A percentile compares a stretch with the other conserved stretches of the same genome.
Evolutionary conservation across 2,113 vertebrate species (phyloP).

Genomic region (Apus apus): DNA sequence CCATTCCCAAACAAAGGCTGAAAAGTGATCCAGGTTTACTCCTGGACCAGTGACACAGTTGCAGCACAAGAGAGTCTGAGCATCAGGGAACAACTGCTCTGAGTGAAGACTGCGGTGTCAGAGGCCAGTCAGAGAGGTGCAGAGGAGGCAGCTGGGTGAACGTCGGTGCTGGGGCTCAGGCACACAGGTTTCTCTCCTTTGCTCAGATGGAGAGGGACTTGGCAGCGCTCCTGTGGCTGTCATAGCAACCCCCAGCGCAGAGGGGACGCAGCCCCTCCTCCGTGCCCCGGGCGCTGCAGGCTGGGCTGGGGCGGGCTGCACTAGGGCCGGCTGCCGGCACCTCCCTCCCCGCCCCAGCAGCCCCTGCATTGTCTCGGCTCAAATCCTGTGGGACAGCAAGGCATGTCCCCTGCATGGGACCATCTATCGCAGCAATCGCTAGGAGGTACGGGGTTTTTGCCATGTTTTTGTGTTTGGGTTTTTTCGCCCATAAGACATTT

Average conservation of each 20-base stretch:
- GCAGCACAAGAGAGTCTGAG: background rate
- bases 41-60: background rate
- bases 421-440: background rate
- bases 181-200: background rate
- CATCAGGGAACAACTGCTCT: background rate
- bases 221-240: background rate
- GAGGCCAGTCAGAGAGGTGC: background rate
- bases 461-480: no score
- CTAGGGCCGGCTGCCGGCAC: background rate
- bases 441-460: background rate
- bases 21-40: accelerated
- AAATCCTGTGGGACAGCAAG: background rate
- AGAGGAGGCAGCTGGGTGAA: background rate
- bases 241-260: background rate
- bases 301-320: background rate
- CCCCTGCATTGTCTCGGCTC: accelerated
- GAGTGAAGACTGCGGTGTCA: background rate
- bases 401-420: background rate
- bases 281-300: background rate
- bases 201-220: background rate
- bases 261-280: background rate
- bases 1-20: background rate
- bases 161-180: background rate
- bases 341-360: background rate
- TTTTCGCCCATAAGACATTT: background rate